Evolutionary conservation across 2,797 vertebrate genomes (phyloP).

Genomic region (Coendou prehensilis): DNA sequence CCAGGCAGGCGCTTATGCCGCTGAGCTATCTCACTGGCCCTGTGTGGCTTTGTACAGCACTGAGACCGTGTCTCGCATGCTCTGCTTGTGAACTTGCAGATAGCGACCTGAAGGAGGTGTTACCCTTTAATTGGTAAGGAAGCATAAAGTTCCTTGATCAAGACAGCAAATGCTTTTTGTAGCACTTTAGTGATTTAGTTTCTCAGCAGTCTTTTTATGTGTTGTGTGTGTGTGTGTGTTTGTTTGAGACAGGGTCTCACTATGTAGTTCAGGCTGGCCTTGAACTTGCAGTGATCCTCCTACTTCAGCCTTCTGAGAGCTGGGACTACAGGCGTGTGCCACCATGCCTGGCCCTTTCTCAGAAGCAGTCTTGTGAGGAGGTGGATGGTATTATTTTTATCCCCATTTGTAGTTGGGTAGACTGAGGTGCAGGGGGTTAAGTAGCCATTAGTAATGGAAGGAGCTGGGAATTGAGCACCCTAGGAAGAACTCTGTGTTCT

Average conservation of each 20-base stretch:
- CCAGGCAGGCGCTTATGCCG: no score
- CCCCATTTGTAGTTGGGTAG: background rate
- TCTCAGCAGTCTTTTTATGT: background rate
- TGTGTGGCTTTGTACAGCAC: background rate
- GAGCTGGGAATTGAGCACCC: background rate
- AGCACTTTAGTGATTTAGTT: slow-evolving; percentile 19
- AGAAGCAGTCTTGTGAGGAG: background rate
- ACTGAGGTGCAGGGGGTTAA: slow-evolving; percentile 5
- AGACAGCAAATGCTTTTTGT: slow-evolving; percentile 9
- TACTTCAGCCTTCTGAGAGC: background rate
- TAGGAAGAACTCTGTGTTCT: background rate
- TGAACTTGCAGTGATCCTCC: background rate
- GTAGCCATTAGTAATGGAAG: background rate
- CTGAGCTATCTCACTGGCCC: no score
- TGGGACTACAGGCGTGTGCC: background rate
- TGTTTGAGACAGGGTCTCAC: background rate
- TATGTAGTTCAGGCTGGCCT: background rate
- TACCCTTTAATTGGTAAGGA: background rate
- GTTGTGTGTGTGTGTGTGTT: no score
- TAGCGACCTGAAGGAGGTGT: background rate
- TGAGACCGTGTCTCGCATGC: background rate
- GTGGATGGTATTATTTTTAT: background rate
- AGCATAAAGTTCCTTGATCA: slow-evolving; percentile 3
- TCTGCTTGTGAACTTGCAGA: slow-evolving; percentile 32
- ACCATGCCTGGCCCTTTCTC: background rate